Evolutionary conservation across 2,888 invertebrate genomes (phyloP).

Genomic region (Drosophila falleni): DNA sequence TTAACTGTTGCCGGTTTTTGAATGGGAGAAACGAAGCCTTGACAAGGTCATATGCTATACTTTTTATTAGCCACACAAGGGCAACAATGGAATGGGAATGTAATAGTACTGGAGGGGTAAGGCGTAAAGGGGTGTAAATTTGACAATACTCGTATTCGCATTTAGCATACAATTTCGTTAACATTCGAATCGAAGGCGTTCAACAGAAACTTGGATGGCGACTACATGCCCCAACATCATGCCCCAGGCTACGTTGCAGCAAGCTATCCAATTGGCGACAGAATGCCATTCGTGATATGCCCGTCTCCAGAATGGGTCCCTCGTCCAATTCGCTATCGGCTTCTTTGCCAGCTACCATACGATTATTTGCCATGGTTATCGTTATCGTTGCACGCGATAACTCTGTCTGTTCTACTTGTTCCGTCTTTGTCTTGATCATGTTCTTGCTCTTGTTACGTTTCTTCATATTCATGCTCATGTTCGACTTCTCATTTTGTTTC

Average conservation of each 20-base stretch:
- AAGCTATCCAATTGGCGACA: constrained; percentile 39
- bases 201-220: constrained; percentile 3
- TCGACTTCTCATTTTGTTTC: neutral
- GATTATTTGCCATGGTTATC: constrained; percentile 1
- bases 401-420: neutral
- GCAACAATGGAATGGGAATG: neutral
- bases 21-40: constrained; percentile 7
- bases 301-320: constrained; percentile 41
- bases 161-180: constrained; percentile 14
- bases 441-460: neutral
- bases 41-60: constrained; percentile 30
- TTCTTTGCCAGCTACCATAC: constrained; percentile 27
- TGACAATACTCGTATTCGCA: constrained; percentile 8
- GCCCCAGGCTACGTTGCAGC: constrained; percentile 32
- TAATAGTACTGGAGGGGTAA: neutral
- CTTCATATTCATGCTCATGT: neutral
- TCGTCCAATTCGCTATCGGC: neutral
- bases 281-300: constrained; percentile 35
- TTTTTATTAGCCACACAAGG: constrained; percentile 37
- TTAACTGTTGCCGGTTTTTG: constrained; percentile 23
- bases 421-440: constrained; percentile 6
- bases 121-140: neutral
- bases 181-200: neutral
- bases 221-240: constrained; percentile 1
- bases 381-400: neutral